phyloP scores from a whole-genome alignment of 2,797 vertebrate genomes.

The Neosilurus hyrtlii region DNA sequence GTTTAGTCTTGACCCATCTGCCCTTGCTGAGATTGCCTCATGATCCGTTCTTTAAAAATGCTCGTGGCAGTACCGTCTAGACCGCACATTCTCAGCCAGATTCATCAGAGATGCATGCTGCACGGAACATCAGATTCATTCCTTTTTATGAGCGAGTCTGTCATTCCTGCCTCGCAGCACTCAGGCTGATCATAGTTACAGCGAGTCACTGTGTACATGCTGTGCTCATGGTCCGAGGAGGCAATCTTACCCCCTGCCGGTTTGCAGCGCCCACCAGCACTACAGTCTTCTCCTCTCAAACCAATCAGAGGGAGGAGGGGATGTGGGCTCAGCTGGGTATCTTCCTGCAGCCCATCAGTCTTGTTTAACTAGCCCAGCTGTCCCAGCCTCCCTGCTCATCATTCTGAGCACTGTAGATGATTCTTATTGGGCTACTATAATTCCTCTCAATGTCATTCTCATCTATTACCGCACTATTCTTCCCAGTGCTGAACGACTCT shows the following conservation, averaged over 20 bases:
- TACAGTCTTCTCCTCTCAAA: background rate
- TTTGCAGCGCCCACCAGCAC: background rate
- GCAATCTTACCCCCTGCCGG: background rate
- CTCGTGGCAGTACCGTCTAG: conserved; percentile 20
- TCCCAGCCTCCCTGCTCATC: conserved; percentile 56
- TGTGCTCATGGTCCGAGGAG: background rate
- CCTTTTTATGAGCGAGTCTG: conserved; percentile 62
- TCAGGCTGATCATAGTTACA: conserved; percentile 30
- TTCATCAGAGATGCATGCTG: conserved; percentile 52
- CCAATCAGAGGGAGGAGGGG: background rate
- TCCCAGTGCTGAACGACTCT: background rate
- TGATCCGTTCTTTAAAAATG: conserved; percentile 62
- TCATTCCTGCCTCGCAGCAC: conserved; percentile 55
- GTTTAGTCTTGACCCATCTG: conserved; percentile 60
- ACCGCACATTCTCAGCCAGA: conserved; percentile 55
- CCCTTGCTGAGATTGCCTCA: conserved; percentile 60
- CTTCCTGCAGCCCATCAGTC: conserved; percentile 68
- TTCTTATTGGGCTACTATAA: conserved; percentile 3
- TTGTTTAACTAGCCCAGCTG: conserved; percentile 72
- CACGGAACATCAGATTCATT: conserved; percentile 62
- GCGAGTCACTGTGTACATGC: background rate
- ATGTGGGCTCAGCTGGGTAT: conserved; percentile 47
- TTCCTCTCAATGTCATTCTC: conserved; percentile 7
- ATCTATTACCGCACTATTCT: background rate
- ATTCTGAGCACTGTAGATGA: conserved; percentile 13